Conservation (phyloP, 2,888 invertebrate species). For the Pecten maximus region DNA sequence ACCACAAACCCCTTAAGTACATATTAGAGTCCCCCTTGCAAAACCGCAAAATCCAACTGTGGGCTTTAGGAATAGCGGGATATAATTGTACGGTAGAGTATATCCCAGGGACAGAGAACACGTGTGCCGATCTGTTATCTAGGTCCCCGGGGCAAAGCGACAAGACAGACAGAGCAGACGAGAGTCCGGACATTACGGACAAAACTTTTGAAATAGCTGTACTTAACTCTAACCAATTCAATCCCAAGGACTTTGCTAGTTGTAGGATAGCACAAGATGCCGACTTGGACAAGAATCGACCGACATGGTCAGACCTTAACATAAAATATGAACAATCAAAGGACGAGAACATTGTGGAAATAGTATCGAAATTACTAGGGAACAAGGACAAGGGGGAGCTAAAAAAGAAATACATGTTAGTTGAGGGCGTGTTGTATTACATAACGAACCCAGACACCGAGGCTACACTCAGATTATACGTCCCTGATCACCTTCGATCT, state of each 20-base stretch:
- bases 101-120: slow-evolving; percentile 45
- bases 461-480: neutral
- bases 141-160: slow-evolving; percentile 22
- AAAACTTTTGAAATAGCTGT: too few species aligned
- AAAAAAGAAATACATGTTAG: slow-evolving; percentile 16
- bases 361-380: neutral
- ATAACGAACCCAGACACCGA: slow-evolving; percentile 37
- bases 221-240: slow-evolving; percentile 43
- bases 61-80: slow-evolving; percentile 48
- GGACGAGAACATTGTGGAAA: neutral
- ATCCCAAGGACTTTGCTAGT: slow-evolving; percentile 42
- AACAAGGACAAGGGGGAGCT: too few species aligned
- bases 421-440: slow-evolving; percentile 13
- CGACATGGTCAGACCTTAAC: neutral
- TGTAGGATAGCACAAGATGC: neutral
- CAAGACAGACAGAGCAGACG: neutral
- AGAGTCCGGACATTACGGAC: slow-evolving; percentile 43
- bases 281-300: neutral
- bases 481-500: neutral
- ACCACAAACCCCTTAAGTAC: slow-evolving; percentile 53
- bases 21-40: slow-evolving; percentile 51
- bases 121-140: slow-evolving; percentile 53
- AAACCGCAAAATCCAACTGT: slow-evolving; percentile 52
- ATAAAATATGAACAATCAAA: slow-evolving; percentile 29
- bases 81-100: slow-evolving; percentile 54